Percentiles rank a stretch among this genome's conserved stretches.
phyloP scores from a whole-genome alignment of 2,113 vertebrate species.

The Helogale parvula region DNA sequence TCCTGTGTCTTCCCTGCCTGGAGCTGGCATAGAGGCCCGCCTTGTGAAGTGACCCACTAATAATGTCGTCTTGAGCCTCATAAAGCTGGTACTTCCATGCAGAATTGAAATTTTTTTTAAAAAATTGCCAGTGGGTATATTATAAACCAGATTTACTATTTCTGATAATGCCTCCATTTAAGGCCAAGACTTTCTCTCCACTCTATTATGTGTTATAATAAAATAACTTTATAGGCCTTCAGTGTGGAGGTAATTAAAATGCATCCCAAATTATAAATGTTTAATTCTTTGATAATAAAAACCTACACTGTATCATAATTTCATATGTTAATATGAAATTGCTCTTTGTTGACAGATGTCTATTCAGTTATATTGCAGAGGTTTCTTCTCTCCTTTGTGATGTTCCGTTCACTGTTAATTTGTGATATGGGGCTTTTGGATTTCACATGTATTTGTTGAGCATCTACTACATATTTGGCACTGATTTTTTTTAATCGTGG shows the following conservation, averaged over 20 bases:
- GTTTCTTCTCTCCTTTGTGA: neutral
- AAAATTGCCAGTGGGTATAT: slow-evolving; percentile 39
- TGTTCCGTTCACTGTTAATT: neutral
- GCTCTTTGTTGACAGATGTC: neutral
- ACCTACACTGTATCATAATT: slow-evolving; percentile 12
- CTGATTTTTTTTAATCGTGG: neutral
- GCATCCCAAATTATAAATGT: slow-evolving; percentile 59
- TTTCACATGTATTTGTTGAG: neutral
- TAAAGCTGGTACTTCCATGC: slow-evolving; percentile 19
- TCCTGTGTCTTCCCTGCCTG: neutral
- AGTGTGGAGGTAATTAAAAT: slow-evolving; percentile 61
- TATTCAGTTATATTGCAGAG: neutral
- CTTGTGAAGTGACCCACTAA: slow-evolving; percentile 13
- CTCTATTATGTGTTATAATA: slow-evolving; percentile 59
- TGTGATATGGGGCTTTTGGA: neutral
- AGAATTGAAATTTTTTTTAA: slow-evolving; percentile 27
- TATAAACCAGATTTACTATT: slow-evolving; percentile 61
- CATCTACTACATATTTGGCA: neutral
- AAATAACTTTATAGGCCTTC: slow-evolving; percentile 61
- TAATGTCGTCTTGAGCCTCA: slow-evolving; percentile 41
- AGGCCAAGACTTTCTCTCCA: slow-evolving; percentile 50
- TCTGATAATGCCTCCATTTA: slow-evolving; percentile 51
- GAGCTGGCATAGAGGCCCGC: neutral
- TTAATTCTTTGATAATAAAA: slow-evolving; percentile 63
- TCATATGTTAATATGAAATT: neutral